phyloP scores from a whole-genome alignment of 2,888 invertebrate genomes.

The Emmelina monodactyla region DNA sequence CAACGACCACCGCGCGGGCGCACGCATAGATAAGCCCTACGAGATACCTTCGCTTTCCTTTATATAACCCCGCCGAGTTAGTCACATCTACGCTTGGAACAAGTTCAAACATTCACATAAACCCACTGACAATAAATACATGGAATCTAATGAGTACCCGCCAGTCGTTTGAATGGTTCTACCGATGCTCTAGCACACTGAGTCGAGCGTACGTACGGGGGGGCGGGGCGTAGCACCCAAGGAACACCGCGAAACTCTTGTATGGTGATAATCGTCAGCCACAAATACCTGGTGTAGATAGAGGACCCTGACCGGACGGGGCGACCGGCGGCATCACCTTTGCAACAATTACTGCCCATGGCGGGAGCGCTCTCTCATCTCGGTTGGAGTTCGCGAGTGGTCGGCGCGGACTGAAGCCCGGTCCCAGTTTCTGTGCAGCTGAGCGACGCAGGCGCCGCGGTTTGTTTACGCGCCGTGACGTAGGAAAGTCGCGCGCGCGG shows the following conservation, averaged over 20 bases:
- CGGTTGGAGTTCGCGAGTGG: slow-evolving; percentile 41
- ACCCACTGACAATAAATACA: no score
- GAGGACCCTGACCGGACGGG: slow-evolving; percentile 53
- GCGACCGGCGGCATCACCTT: slow-evolving; percentile 58
- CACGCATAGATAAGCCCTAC: no score
- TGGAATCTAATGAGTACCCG: no score
- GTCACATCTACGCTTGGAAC: no score
- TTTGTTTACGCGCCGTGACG: slow-evolving; percentile 18
- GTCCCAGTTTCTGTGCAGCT: slow-evolving; percentile 42
- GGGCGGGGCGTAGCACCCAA: slow-evolving; percentile 36
- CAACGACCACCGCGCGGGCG: no score
- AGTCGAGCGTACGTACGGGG: slow-evolving; percentile 35
- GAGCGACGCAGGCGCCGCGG: slow-evolving; percentile 37
- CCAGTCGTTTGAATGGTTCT: not conserved
- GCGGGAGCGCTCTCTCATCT: slow-evolving; percentile 44
- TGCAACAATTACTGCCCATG: slow-evolving; percentile 70
- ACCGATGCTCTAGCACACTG: not conserved
- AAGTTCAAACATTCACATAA: no score
- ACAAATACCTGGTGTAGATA: slow-evolving; percentile 59
- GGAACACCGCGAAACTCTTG: slow-evolving; percentile 41
- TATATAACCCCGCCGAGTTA: no score
- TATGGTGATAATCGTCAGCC: slow-evolving; percentile 37
- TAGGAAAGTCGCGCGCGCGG: not conserved
- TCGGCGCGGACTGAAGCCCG: slow-evolving; percentile 42
- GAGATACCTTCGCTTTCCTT: no score